Evolutionary conservation across 2,113 vertebrate genomes (phyloP).

Genomic region (Epinephelus lanceolatus): DNA sequence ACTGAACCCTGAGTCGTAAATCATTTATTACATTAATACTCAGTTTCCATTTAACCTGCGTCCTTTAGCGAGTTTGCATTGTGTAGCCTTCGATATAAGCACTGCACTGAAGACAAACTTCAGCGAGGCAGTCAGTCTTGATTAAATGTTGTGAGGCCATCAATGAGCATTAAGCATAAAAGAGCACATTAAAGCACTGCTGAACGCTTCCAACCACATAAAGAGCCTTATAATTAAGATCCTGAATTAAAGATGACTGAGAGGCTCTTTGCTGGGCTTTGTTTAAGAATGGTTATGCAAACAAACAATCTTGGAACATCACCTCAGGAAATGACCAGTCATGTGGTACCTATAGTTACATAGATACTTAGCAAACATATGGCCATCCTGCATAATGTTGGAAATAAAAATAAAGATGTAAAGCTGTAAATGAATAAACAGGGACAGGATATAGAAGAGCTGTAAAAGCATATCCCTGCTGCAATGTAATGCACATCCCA

Average conservation of each 20-base stretch:
- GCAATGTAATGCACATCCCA: slow-evolving; percentile 17
- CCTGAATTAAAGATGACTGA: slow-evolving; percentile 49
- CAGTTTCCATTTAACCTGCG: slow-evolving; percentile 35
- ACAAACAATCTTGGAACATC: slow-evolving; percentile 42
- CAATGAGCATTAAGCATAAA: slow-evolving; percentile 62
- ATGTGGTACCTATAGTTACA: slow-evolving; percentile 16
- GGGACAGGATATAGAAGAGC: neutral
- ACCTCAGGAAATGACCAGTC: slow-evolving; percentile 39
- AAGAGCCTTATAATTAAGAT: slow-evolving; percentile 63
- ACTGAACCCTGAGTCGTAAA: slow-evolving; percentile 57
- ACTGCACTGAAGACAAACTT: slow-evolving; percentile 39
- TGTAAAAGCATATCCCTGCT: slow-evolving; percentile 4
- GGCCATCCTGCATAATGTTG: neutral
- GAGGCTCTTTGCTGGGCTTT: slow-evolving; percentile 13
- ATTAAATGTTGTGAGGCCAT: slow-evolving; percentile 60
- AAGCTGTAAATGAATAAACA: neutral
- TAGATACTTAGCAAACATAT: neutral
- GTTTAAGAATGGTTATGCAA: slow-evolving; percentile 50
- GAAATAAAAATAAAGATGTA: neutral
- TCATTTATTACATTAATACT: slow-evolving; percentile 67
- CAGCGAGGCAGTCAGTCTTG: slow-evolving; percentile 32
- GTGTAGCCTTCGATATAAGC: slow-evolving; percentile 6
- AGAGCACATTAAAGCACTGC: slow-evolving; percentile 58
- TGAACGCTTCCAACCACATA: slow-evolving; percentile 58
- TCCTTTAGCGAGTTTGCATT: slow-evolving; percentile 21